Conservation (phyloP, 2,797 vertebrate genomes). For the Molossus alvarezi region DNA sequence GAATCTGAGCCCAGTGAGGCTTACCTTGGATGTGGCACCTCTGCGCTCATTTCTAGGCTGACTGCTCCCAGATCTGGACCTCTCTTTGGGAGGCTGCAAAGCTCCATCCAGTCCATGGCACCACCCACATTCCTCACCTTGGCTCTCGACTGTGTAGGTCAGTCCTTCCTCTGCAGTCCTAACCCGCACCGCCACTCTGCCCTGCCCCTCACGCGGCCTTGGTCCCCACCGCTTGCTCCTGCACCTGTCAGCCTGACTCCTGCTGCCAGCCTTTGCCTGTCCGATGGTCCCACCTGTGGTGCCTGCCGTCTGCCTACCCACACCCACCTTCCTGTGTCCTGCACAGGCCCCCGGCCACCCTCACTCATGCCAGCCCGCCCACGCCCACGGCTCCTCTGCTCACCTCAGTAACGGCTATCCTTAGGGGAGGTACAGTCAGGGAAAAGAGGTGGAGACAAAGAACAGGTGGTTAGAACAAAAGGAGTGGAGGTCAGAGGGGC, state of each 20-base stretch:
- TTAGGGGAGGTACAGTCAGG: slow-evolving; percentile 93
- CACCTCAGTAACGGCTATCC: slow-evolving; percentile 99
- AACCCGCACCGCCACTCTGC: background rate
- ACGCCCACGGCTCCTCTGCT: slow-evolving; percentile 89
- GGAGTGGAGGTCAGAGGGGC: slow-evolving; percentile 76
- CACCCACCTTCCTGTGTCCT: background rate
- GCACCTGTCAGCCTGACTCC: background rate
- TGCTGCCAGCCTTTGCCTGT: background rate
- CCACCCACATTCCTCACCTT: background rate
- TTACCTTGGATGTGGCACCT: background rate
- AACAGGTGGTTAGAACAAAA: slow-evolving; percentile 91
- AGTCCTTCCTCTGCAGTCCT: background rate
- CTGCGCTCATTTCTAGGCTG: background rate
- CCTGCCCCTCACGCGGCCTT: background rate
- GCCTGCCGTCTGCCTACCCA: fast-evolving
- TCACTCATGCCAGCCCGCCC: slow-evolving; percentile 77
- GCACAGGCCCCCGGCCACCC: slow-evolving; percentile 9
- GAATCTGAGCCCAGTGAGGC: background rate
- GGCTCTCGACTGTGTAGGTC: background rate
- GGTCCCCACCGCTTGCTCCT: too few relatives aligned
- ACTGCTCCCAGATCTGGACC: background rate
- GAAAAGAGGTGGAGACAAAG: slow-evolving; percentile 93
- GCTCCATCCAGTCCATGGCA: fast-evolving
- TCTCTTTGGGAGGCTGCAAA: background rate
- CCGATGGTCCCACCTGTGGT: fast-evolving